A percentile compares a stretch with the other conserved stretches of the same genome.
Conservation (phyloP, 2,113 vertebrate genomes). For the Bungarus multicinctus region DNA sequence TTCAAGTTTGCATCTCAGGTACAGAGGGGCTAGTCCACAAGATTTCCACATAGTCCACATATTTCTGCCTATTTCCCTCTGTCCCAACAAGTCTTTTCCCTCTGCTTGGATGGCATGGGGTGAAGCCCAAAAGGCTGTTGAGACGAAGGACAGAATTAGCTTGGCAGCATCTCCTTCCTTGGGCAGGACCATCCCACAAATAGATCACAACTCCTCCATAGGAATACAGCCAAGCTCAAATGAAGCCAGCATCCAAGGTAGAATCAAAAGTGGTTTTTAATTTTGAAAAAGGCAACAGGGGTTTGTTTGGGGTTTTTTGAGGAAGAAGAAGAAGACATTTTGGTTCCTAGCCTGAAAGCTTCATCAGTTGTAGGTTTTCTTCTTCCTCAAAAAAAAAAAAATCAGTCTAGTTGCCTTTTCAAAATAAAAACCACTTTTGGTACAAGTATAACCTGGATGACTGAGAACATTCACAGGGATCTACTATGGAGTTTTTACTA, state of each 20-base stretch:
- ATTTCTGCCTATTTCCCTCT: background rate
- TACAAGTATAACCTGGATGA: background rate
- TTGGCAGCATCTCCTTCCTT: background rate
- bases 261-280: background rate
- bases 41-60: background rate
- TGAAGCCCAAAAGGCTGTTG: background rate
- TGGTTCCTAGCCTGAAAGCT: background rate
- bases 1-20: background rate
- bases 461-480: background rate
- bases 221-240: background rate
- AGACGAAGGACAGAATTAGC: background rate
- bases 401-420: background rate
- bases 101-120: background rate
- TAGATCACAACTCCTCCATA: background rate
- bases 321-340: background rate
- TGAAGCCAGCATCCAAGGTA: background rate
- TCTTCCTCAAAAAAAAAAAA: background rate
- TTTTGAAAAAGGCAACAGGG: background rate
- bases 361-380: background rate
- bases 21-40: background rate
- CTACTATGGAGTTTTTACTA: background rate
- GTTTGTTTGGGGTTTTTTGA: background rate
- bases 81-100: background rate
- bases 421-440: background rate
- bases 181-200: background rate